Conservation (phyloP, 1,140 invertebrate species). For the Conus betulinus region DNA sequence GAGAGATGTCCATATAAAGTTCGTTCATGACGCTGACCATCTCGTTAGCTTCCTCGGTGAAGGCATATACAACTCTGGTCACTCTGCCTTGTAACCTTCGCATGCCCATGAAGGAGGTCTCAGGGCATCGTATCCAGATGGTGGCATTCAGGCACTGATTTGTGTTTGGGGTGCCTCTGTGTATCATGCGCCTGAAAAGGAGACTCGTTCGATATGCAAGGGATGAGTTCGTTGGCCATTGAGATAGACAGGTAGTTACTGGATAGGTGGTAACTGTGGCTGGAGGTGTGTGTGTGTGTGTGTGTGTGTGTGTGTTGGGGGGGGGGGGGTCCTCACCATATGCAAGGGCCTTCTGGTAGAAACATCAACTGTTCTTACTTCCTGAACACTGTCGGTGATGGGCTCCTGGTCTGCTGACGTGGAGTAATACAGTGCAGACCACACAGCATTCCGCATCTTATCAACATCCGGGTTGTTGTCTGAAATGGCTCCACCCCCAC, state of each 20-base stretch:
- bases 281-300: too few species aligned
- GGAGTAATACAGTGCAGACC: background rate
- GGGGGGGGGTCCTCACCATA: background rate
- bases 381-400: background rate
- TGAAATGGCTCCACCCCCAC: background rate
- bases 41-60: background rate
- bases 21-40: background rate
- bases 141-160: background rate
- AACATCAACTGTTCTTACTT: background rate
- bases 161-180: background rate
- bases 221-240: background rate
- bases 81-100: background rate
- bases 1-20: background rate
- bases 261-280: too few species aligned
- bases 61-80: background rate
- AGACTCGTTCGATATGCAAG: background rate
- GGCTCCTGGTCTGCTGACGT: background rate
- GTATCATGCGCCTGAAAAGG: background rate
- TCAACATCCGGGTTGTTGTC: background rate
- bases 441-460: background rate
- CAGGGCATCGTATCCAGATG: background rate
- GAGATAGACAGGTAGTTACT: background rate
- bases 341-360: constrained; percentile 5
- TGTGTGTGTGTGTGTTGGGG: too few species aligned
- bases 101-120: constrained; percentile 8